Evolutionary conservation across 1,140 invertebrate genomes (phyloP).

Genomic region (Odontomachus brunneus): DNA sequence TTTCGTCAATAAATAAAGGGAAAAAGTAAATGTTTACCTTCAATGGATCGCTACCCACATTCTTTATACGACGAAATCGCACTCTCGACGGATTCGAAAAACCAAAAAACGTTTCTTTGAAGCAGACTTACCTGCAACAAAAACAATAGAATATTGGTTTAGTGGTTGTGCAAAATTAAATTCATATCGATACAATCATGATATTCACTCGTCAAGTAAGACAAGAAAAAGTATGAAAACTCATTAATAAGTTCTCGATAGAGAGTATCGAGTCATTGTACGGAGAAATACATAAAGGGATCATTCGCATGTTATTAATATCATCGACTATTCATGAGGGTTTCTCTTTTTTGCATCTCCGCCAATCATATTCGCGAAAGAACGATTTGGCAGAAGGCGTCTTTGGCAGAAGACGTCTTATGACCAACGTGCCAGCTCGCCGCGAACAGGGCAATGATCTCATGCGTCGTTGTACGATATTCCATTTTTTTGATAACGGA

Average conservation of each 20-base stretch:
- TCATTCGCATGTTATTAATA: constrained; percentile 40
- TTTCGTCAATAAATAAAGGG: no score
- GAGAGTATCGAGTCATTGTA: not conserved
- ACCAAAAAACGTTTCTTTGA: constrained; percentile 23
- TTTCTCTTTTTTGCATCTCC: constrained; percentile 48
- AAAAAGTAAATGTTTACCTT: no score
- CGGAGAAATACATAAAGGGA: not conserved
- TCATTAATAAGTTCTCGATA: not conserved
- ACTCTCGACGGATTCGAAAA: constrained; percentile 1
- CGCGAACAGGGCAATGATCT: constrained; percentile 72
- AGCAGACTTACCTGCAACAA: constrained; percentile 70
- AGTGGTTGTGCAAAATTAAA: not conserved
- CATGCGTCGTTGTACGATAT: constrained; percentile 37
- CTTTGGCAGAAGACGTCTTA: constrained; percentile 61
- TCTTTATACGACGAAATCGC: constrained; percentile 2
- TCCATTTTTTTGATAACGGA: constrained; percentile 51
- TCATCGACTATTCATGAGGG: constrained; percentile 41
- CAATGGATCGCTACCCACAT: constrained; percentile 58
- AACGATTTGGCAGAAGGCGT: constrained; percentile 64
- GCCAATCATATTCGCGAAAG: constrained; percentile 52
- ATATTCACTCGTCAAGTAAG: not conserved
- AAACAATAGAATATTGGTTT: constrained; percentile 31
- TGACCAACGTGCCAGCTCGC: constrained; percentile 63
- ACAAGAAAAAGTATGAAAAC: not conserved
- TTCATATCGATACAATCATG: not conserved